phyloP scores from a whole-genome alignment of 2,113 vertebrate genomes.

The Stictonetta naevosa region DNA sequence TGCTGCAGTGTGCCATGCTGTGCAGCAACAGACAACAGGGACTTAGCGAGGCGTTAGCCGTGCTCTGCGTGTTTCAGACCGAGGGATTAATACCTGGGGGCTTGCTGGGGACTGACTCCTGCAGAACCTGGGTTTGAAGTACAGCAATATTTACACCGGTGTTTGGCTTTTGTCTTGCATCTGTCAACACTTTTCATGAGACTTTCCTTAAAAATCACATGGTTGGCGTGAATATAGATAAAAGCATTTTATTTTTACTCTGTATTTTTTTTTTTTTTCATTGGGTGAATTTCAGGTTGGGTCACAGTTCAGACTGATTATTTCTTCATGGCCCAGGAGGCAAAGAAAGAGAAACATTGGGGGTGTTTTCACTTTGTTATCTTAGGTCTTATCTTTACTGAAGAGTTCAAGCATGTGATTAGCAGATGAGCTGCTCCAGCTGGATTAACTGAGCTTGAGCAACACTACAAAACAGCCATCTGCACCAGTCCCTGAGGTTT shows the following conservation, averaged over 20 bases:
- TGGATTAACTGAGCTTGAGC: neutral
- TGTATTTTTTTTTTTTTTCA: neutral
- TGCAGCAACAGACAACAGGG: neutral
- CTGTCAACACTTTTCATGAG: neutral
- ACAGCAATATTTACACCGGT: neutral
- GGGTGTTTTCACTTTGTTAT: neutral
- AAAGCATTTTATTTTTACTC: neutral
- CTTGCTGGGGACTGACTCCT: neutral
- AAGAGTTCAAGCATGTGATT: neutral
- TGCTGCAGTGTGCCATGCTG: neutral
- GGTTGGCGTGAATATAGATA: neutral
- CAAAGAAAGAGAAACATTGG: neutral
- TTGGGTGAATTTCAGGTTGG: neutral
- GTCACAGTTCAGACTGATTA: neutral
- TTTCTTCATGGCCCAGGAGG: neutral
- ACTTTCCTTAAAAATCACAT: neutral
- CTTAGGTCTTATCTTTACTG: neutral
- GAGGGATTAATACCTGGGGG: constrained; percentile 15
- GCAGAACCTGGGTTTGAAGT: neutral
- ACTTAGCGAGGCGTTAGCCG: neutral
- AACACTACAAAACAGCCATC: neutral
- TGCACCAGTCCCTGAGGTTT: neutral
- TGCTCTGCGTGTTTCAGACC: neutral
- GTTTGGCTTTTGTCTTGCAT: neutral
- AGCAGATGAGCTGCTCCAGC: neutral